Conservation (phyloP, 2,888 invertebrate species). For the Anarsia innoxiella region DNA sequence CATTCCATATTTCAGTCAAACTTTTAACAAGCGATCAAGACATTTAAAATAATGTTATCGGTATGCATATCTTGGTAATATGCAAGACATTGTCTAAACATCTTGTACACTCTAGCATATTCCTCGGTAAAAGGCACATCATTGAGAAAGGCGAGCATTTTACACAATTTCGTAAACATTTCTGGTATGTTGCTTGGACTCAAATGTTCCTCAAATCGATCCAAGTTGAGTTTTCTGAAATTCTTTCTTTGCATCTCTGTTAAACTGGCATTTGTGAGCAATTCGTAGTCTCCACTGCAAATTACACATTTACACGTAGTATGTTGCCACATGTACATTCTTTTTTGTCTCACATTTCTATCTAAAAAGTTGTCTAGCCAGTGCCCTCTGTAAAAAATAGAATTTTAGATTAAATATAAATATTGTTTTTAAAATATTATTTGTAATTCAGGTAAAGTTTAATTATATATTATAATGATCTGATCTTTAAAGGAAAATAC, state of each 20-base stretch:
- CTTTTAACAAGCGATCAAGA: background rate
- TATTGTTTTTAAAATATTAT: no score
- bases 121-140: conserved; percentile 19
- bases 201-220: background rate
- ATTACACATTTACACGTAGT: conserved; percentile 14
- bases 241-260: conserved; percentile 8
- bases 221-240: conserved; percentile 8
- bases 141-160: conserved; percentile 11
- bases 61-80: conserved; percentile 11
- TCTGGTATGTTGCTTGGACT: conserved; percentile 1
- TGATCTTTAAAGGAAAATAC: no score
- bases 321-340: conserved; percentile 10
- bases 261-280: background rate
- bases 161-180: conserved; percentile 13
- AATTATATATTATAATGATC: no score
- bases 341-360: background rate
- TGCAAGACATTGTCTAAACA: conserved; percentile 12
- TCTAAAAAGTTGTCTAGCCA: conserved; percentile 9
- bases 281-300: conserved; percentile 6
- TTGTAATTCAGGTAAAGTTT: no score
- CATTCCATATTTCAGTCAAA: background rate
- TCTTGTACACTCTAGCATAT: conserved; percentile 16
- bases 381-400: conserved; percentile 13
- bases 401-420: no score
- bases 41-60: conserved; percentile 10